Conservation (phyloP, 2,888 invertebrate species). For the Galerucella nymphaeae region DNA sequence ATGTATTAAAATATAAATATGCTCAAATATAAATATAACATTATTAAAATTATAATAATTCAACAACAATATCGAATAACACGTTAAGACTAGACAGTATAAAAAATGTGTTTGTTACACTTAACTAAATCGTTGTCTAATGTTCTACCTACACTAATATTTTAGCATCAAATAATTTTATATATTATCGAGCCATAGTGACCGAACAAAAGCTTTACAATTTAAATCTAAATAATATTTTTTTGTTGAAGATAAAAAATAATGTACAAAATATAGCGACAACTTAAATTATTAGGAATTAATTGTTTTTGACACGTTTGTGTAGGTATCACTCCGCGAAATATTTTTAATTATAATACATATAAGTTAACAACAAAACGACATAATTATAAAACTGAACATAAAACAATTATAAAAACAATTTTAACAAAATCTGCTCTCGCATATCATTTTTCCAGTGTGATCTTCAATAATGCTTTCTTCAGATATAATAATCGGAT, state of each 20-base stretch:
- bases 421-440: slow-evolving; percentile 14
- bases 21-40: background rate
- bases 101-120: background rate
- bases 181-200: background rate
- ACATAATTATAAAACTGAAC: too few relatives aligned
- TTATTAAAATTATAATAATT: background rate
- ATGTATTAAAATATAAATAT: slow-evolving; percentile 6
- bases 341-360: background rate
- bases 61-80: background rate
- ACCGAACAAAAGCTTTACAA: background rate
- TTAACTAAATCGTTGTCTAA: background rate
- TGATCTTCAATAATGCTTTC: slow-evolving; percentile 23
- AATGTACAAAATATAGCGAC: background rate
- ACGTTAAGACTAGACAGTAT: background rate
- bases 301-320: too few relatives aligned
- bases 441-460: slow-evolving; percentile 8
- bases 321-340: background rate
- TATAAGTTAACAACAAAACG: too few relatives aligned
- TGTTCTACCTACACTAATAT: too few relatives aligned
- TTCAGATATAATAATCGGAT: slow-evolving; percentile 50
- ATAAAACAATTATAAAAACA: slow-evolving; percentile 16
- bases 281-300: too few relatives aligned
- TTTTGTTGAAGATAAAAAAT: background rate
- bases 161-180: too few relatives aligned
- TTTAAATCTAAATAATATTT: background rate